Conservation (phyloP, 2,113 vertebrate species). For the Notothenia coriiceps region DNA sequence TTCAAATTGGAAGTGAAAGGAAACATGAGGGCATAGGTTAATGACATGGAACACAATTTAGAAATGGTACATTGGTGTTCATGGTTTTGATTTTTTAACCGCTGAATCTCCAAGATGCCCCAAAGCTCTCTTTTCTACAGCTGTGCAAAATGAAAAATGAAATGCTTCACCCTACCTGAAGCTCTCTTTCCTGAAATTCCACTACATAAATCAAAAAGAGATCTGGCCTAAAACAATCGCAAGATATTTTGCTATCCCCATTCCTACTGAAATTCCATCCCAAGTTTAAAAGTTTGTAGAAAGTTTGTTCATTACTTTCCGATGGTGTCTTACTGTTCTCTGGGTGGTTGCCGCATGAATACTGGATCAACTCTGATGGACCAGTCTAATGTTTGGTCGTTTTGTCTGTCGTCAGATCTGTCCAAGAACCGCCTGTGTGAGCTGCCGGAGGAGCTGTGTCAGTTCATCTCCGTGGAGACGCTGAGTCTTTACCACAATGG, state of each 20-base stretch:
- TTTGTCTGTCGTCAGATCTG: conserved; percentile 83
- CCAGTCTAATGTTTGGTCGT: neutral
- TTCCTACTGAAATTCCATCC: neutral
- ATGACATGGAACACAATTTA: neutral
- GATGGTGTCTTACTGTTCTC: neutral
- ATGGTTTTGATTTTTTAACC: too few species aligned
- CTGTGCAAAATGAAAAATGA: neutral
- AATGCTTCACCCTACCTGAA: neutral
- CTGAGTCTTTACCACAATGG: conserved; percentile 96
- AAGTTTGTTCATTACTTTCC: too few species aligned
- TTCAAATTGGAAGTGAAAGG: neutral
- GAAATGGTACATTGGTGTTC: neutral
- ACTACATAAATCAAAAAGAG: neutral
- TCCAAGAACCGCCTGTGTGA: conserved; percentile 94
- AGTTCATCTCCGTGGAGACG: conserved; percentile 91
- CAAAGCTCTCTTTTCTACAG: neutral
- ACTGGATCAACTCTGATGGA: neutral
- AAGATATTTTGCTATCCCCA: neutral
- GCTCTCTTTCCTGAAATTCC: neutral
- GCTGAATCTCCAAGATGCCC: neutral
- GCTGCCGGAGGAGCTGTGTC: conserved; percentile 91
- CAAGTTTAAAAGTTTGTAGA: too few species aligned
- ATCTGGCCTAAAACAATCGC: neutral
- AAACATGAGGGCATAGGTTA: neutral
- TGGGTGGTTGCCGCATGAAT: neutral